Evolutionary conservation across 2,888 invertebrate species (phyloP), one percentile per base, ranked within the genome.

Genomic region (Rhingia campestris): DNA sequence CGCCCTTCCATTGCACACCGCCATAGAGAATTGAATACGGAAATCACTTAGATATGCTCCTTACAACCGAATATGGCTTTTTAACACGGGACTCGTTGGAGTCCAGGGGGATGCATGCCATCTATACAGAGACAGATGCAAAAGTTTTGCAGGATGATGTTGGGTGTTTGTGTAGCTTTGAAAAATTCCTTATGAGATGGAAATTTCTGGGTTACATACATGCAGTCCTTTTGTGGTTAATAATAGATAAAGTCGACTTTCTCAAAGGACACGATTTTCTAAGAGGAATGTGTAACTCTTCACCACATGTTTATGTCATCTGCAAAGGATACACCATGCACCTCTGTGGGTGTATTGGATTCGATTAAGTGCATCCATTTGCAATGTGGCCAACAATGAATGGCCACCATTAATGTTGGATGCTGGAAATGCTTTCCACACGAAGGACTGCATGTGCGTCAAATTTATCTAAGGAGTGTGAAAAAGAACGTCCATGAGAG

Each of bases 301-400:
- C 22, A 22, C 22, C 22, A 22, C 2, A 22, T 22, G 22, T 22
- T 22, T 22, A 22, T 22, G 22, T 22, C 2, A 22, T 22, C 22
- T 22, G 22, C 22, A 22, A 22, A 22, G 22, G 22, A 22, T 22
- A 22, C 22, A 22, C 22, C 22, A 22, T 22, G 22, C 22, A 22
- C 22, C 22, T 22, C 22, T 22, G 2, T 22, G 22, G 22, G 22
- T 30, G 33, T 41, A 51, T 49, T 53, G 51, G 35, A 47, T 54
- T 69, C 39, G 53, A 61, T 76, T 69, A 39, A 59, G 61, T 45
- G 54, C 76, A 69, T 32, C 53, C 37, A 76, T 67, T 76, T 47
- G 56, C 47, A 43, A 51, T 32, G 51, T 58, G 59, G 66, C 61
- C 58, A 76, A 4, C 1, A 76, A 76, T 53, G 67, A 67, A 76